A percentile compares a stretch with the other conserved stretches of the same genome.
Evolutionary conservation across 2,113 vertebrate species (phyloP).

Genomic region (Casuarius casuarius): DNA sequence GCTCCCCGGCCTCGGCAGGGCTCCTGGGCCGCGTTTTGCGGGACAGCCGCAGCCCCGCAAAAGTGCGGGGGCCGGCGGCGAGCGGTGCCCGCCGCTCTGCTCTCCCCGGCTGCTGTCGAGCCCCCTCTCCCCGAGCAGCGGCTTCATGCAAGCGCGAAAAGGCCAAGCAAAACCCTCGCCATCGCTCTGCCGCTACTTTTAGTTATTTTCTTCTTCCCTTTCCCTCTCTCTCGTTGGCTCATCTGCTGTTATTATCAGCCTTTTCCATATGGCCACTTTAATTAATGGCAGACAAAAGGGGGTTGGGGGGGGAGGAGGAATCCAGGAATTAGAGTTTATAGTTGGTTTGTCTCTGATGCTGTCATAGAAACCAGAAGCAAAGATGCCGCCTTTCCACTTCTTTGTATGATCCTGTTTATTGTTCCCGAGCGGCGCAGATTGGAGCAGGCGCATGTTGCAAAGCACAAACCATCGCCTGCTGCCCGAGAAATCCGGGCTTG

Average conservation of each 20-base stretch:
- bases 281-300: conserved; percentile 85
- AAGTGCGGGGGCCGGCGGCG: not conserved
- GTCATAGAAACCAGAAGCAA: conserved; percentile 74
- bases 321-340: conserved; percentile 75
- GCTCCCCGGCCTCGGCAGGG: not conserved
- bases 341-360: conserved; percentile 69
- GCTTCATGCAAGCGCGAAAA: conserved; percentile 36
- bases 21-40: not conserved
- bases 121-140: not conserved
- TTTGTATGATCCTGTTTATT: conserved; percentile 73
- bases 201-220: not conserved
- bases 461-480: not conserved
- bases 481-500: not conserved
- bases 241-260: conserved; percentile 74
- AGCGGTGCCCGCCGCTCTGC: not conserved
- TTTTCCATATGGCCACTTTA: conserved; percentile 83
- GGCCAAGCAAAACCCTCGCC: conserved; percentile 3
- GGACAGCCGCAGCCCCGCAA: not conserved
- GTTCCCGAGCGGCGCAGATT: conserved; percentile 32
- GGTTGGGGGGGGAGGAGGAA: not conserved
- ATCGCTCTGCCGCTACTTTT: conserved; percentile 30
- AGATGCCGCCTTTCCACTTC: conserved; percentile 60
- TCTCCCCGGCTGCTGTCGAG: not conserved
- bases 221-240: conserved; percentile 37
- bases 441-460: conserved; percentile 37